phyloP scores from a whole-genome alignment of 2,113 vertebrate genomes.

The Perca fluviatilis region DNA sequence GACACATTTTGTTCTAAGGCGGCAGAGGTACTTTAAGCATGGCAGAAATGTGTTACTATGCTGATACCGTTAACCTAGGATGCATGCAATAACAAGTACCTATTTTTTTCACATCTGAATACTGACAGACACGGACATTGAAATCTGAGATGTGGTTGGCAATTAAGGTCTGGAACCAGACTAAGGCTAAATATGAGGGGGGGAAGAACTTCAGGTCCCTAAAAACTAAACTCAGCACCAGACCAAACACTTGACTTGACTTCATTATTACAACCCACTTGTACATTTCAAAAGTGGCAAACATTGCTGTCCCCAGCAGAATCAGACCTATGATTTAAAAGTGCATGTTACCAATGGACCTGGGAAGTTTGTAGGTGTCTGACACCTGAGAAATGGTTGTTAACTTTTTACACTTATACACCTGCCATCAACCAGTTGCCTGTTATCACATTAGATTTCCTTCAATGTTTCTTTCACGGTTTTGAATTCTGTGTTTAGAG shows the following conservation, averaged over 20 bases:
- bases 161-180: not conserved
- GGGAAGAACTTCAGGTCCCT: not conserved
- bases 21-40: no score
- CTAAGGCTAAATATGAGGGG: not conserved
- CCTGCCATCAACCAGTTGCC: not conserved
- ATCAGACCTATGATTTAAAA: not conserved
- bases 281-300: not conserved
- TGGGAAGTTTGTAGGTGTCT: not conserved
- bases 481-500: conserved; percentile 26
- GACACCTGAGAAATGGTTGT: not conserved
- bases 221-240: not conserved
- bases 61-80: no score
- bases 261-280: not conserved
- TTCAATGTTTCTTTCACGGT: not conserved
- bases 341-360: not conserved
- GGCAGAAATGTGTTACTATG: no score
- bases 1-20: no score
- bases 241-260: not conserved
- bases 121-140: not conserved
- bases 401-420: not conserved
- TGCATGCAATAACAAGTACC: no score
- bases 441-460: conserved; percentile 1
- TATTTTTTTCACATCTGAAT: no score
- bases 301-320: not conserved
- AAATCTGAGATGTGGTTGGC: not conserved